phyloP scores from a whole-genome alignment of 2,113 vertebrate species.

The Oreochromis tanganicae region DNA sequence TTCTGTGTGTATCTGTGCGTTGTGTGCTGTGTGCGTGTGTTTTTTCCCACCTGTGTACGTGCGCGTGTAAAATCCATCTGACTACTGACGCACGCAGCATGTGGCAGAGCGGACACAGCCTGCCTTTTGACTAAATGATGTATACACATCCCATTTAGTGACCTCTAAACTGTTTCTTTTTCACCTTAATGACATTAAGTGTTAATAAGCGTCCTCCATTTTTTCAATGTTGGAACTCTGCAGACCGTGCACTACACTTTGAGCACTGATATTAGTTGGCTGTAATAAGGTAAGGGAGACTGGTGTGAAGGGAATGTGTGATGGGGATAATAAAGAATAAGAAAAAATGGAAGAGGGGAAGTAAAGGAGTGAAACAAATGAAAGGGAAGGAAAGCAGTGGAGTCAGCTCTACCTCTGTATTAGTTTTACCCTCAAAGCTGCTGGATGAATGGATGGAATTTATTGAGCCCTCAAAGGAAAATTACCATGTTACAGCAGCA shows the following conservation, averaged over 20 bases:
- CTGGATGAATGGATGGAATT: neutral
- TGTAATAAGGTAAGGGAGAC: neutral
- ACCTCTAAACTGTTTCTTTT: conserved; percentile 3
- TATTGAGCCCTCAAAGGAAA: neutral
- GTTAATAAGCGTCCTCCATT: conserved; percentile 33
- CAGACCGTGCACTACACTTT: neutral
- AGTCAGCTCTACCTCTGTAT: neutral
- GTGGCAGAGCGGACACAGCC: neutral
- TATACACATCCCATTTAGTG: neutral
- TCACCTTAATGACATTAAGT: conserved; percentile 19
- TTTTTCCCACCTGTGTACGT: neutral
- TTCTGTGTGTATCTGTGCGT: neutral
- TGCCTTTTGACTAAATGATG: conserved; percentile 7
- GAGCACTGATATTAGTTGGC: conserved; percentile 1
- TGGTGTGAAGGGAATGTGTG: neutral
- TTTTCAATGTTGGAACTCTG: neutral
- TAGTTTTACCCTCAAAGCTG: conserved; percentile 4
- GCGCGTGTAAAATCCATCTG: neutral
- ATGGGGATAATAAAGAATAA: neutral
- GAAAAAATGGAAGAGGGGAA: neutral
- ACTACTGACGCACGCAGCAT: neutral
- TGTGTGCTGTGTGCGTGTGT: neutral
- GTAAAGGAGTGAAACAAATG: neutral
- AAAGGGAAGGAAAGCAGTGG: neutral
- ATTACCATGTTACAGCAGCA: neutral